Conservation (phyloP, 2,797 vertebrate genomes). For the Brachyalestes nurse region DNA sequence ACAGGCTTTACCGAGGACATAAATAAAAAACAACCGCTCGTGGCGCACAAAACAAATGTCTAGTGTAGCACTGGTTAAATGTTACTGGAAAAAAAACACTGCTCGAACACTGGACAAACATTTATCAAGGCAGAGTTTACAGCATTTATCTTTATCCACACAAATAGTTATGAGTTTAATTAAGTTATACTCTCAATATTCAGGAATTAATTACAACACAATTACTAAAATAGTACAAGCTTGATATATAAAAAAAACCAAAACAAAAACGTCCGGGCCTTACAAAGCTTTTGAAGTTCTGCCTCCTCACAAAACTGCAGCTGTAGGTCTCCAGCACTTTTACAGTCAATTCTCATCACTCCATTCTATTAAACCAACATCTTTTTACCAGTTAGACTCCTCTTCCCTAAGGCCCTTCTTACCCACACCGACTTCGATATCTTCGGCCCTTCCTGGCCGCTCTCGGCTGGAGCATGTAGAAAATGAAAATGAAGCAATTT, state of each 20-base stretch:
- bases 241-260: not conserved
- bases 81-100: not conserved
- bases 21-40: not conserved
- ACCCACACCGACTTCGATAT: not conserved
- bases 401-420: not conserved
- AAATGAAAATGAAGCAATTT: conserved; percentile 16
- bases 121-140: conserved; percentile 7
- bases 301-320: not conserved
- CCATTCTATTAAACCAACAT: not conserved
- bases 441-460: not conserved
- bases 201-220: not conserved
- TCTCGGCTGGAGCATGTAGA: not conserved
- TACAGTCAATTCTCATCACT: not conserved
- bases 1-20: not conserved
- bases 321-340: not conserved
- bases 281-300: not conserved
- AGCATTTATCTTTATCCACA: not conserved
- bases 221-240: not conserved
- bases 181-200: conserved; percentile 14
- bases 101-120: conserved; percentile 12
- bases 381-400: not conserved
- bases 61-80: not conserved
- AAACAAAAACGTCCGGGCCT: not conserved
- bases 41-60: conserved; percentile 7
- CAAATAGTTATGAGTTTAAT: not conserved